Evolutionary conservation across 2,888 invertebrate genomes (phyloP).

Genomic region (Protodeltote pygarga): DNA sequence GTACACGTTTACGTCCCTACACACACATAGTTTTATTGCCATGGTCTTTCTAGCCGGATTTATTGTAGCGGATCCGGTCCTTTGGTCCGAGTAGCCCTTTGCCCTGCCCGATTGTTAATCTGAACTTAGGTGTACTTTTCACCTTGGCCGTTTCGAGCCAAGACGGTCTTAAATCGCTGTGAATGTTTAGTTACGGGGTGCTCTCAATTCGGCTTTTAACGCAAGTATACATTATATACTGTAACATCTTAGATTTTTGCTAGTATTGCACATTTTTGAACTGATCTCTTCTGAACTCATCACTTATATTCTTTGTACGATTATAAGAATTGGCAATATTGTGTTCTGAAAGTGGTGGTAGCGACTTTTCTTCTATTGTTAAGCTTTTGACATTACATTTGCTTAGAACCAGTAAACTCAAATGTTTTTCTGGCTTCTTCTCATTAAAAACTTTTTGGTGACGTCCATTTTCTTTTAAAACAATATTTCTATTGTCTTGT

Average conservation of each 20-base stretch:
- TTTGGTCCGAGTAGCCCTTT: constrained; percentile 63
- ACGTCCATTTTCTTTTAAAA: no score
- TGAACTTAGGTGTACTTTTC: constrained; percentile 82
- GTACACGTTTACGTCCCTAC: constrained; percentile 29
- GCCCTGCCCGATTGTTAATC: constrained; percentile 76
- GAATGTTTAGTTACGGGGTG: constrained; percentile 60
- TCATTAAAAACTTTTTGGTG: constrained; percentile 4
- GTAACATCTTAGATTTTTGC: no score
- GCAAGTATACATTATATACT: constrained; percentile 29
- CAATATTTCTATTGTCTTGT: no score
- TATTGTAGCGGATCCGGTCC: constrained; percentile 62
- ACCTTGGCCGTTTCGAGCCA: constrained; percentile 67
- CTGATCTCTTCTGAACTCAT: no score
- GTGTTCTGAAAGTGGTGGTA: no score
- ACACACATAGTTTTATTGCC: constrained; percentile 38
- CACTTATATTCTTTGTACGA: no score
- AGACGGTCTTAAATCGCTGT: constrained; percentile 66
- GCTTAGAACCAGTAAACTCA: no score
- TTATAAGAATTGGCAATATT: no score
- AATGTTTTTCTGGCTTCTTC: constrained; percentile 24
- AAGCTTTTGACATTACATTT: no score
- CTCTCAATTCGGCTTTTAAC: constrained; percentile 37
- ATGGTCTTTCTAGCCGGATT: constrained; percentile 60
- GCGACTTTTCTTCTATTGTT: no score
- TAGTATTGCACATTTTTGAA: no score